Conservation (phyloP, 2,888 invertebrate species). For the Muschampia plurimacula region DNA sequence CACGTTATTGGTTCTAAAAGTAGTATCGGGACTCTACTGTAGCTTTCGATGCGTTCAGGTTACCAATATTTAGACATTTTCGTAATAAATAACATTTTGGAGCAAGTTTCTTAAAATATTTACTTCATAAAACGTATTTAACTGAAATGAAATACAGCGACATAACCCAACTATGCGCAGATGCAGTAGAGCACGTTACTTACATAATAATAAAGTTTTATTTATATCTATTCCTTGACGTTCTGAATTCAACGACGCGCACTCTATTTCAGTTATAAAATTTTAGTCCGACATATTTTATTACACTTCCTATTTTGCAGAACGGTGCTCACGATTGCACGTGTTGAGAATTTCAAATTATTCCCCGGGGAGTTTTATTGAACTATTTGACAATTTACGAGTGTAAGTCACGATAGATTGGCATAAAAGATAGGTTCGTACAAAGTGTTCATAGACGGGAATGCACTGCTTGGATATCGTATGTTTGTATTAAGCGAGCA, state of each 20-base stretch:
- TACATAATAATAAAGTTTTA: slow-evolving; percentile 38
- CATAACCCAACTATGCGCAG: slow-evolving; percentile 14
- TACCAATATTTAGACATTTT: background rate
- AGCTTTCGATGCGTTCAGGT: background rate
- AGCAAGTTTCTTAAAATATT: slow-evolving; percentile 13
- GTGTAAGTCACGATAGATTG: slow-evolving; percentile 38
- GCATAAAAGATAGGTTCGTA: slow-evolving; percentile 16
- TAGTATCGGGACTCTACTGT: background rate
- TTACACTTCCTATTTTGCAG: slow-evolving; percentile 58
- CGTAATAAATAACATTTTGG: background rate
- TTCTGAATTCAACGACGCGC: slow-evolving; percentile 47
- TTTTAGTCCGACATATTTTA: slow-evolving; percentile 51
- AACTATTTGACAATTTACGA: slow-evolving; percentile 41
- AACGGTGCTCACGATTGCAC: slow-evolving; percentile 71
- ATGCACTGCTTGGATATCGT: slow-evolving; percentile 6
- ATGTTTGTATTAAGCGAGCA: background rate
- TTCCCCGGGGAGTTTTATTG: slow-evolving; percentile 41
- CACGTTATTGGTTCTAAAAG: background rate
- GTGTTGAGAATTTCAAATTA: slow-evolving; percentile 76
- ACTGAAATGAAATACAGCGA: slow-evolving; percentile 23
- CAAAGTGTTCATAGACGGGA: background rate
- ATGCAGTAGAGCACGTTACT: slow-evolving; percentile 28
- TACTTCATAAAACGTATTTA: slow-evolving; percentile 15
- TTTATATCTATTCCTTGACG: slow-evolving; percentile 39
- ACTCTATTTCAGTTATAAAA: slow-evolving; percentile 51